These are phyloP conservation scores for Diploscapter pachys DNA, from an alignment of 1,140 invertebrate species.

Conservation along the genomic window DNA sequence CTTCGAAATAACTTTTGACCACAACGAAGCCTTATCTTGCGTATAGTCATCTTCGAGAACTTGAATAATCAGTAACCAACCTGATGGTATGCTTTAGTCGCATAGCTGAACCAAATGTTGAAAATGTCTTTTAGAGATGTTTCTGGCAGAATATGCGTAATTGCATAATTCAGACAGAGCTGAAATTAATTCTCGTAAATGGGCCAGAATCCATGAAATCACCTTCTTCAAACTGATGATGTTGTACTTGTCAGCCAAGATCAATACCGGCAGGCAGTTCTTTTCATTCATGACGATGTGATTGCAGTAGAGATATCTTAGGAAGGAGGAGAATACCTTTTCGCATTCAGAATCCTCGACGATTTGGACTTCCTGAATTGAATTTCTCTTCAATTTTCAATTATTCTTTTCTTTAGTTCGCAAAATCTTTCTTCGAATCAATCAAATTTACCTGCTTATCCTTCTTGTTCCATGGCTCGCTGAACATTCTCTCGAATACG, in stretches of 20 bases:
- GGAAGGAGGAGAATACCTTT: conserved; percentile 60
- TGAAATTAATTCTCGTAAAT: conserved; percentile 2
- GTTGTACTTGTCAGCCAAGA: conserved; percentile 63
- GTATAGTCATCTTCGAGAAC: not conserved
- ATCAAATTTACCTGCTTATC: conserved; percentile 46
- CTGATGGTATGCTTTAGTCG: conserved; percentile 61
- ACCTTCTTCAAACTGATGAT: conserved; percentile 60
- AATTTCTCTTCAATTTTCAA: not conserved
- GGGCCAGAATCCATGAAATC: not conserved
- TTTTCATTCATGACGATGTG: conserved; percentile 60
- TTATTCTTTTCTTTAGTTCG: not conserved
- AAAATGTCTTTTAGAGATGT: conserved; percentile 62
- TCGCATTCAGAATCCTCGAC: conserved; percentile 60
- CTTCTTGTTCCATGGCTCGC: conserved; percentile 59
- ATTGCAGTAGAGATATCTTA: conserved; percentile 61
- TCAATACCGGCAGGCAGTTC: conserved; percentile 60
- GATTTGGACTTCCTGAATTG: conserved; percentile 59
- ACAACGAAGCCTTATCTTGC: not conserved
- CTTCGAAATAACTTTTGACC: conserved; percentile 2
- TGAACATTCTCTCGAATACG: conserved; percentile 63
- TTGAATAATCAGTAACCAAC: not conserved
- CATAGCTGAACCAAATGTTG: conserved; percentile 63
- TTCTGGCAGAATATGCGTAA: conserved; percentile 62
- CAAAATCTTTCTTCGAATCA: not conserved
- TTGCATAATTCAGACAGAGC: conserved; percentile 57